phyloP scores from a whole-genome alignment of 2,888 invertebrate genomes.

The Acrobasis repandana region DNA sequence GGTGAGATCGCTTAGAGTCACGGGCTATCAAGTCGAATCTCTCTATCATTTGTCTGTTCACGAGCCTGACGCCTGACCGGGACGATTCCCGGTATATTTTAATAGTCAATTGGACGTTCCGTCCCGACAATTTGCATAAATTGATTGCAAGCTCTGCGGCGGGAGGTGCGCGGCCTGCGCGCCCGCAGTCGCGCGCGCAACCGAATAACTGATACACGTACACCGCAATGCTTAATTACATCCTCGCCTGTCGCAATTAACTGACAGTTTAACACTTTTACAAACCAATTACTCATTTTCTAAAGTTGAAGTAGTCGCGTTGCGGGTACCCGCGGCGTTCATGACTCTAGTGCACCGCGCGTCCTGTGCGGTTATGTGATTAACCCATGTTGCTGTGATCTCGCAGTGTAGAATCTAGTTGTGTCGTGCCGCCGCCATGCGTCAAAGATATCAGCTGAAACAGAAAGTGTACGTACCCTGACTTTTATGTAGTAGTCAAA shows the following conservation, averaged over 20 bases:
- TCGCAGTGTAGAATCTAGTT: conserved; percentile 48
- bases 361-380: conserved; percentile 60
- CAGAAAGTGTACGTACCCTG: conserved; percentile 74
- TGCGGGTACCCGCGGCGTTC: conserved; percentile 39
- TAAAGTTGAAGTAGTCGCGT: conserved; percentile 45
- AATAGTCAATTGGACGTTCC: conserved; percentile 59
- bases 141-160: conserved; percentile 67
- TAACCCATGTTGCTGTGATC: conserved; percentile 64
- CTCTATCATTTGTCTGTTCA: conserved; percentile 6
- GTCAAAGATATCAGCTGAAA: conserved; percentile 78
- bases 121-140: conserved; percentile 80
- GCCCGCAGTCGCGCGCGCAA: conserved; percentile 75
- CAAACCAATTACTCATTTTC: conserved; percentile 56
- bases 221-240: conserved; percentile 72
- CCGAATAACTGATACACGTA: conserved; percentile 78
- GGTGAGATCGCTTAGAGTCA: background rate
- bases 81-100: conserved; percentile 44
- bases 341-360: conserved; percentile 44
- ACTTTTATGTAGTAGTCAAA: conserved; percentile 31
- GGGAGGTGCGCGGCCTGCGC: conserved; percentile 50
- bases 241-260: conserved; percentile 68
- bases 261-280: conserved; percentile 65
- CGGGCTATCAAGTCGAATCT: background rate
- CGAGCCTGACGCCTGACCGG: conserved; percentile 30
- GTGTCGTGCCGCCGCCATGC: conserved; percentile 55